Evolutionary conservation across 1,140 invertebrate species (phyloP), one percentile per base, ranked within the genome.

Genomic region (Oryzaephilus surinamensis): DNA sequence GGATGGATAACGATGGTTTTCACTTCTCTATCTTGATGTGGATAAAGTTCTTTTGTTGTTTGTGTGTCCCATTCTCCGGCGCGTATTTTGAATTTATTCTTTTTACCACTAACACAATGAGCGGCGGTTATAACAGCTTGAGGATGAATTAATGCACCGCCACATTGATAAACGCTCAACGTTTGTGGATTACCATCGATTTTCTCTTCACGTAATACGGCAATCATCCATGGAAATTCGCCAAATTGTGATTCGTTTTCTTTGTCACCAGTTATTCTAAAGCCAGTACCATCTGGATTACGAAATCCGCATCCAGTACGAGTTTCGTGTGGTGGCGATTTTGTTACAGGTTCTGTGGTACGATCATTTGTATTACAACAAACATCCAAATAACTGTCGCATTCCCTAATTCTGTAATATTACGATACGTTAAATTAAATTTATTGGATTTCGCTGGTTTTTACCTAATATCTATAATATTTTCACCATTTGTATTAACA

Each of bases 151-250:
- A 89, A 61, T 4, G 83, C 73, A 1, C 79, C 84, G 0, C 84
- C 84, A 35, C 83, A 85, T 34, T 82, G 71, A 54, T 84, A 83
- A 6, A 78, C 69, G 44, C 76, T 77, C 7, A 77, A 55, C 38
- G 67, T 70, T 39, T 70, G 58, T 0, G 63, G 50, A 2, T 64
- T 57, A 1, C 65, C 57, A 6, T 71, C 65, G 2, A 76, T 62
- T 2, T 55, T 50, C 38, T 80, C 71, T 54, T 69, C 71, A 53
- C 64, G 71, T 3, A 89, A 61, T 31, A 90, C 68, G 0, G 83
- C 84, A 0, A 83, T 76, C 81, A 85, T 86, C 84, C 84, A 88
- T 0, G 84, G 83, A 58, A 86, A 88, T 57, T 85, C 81, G 2
- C 70, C 77, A 43, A 77, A 79, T 50, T 79, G 72, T 0, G 77